Conservation (phyloP, 2,888 invertebrate species). For the Celastrina argiolus region DNA sequence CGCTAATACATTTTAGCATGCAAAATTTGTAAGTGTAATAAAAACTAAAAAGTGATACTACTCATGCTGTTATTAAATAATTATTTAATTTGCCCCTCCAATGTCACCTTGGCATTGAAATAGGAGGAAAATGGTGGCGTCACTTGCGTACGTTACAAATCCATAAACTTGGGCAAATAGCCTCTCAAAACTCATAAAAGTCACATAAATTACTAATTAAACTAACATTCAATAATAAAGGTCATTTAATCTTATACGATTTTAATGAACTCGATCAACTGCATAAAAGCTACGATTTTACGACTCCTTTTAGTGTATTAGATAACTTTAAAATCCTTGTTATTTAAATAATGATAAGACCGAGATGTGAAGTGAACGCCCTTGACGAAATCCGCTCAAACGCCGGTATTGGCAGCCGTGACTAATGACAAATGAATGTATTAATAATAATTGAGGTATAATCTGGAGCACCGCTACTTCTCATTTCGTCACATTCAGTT, state of each 20-base stretch:
- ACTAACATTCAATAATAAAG: background rate
- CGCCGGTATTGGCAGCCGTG: conserved; percentile 51
- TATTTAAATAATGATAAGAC: conserved; percentile 16
- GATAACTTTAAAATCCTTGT: conserved; percentile 7
- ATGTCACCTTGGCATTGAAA: conserved; percentile 4
- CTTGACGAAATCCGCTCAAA: conserved; percentile 53
- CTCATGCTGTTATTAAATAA: background rate
- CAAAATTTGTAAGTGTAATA: too few relatives aligned
- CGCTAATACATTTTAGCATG: too few relatives aligned
- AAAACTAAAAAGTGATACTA: background rate
- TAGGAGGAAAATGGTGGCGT: background rate
- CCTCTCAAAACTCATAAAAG: background rate
- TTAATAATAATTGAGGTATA: conserved; percentile 47
- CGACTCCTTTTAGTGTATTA: conserved; percentile 1
- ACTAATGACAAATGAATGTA: conserved; percentile 57
- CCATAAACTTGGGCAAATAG: background rate
- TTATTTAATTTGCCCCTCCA: background rate
- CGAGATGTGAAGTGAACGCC: conserved; percentile 34
- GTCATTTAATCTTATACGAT: background rate
- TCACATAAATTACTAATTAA: conserved; percentile 16
- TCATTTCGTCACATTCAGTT: conserved; percentile 10
- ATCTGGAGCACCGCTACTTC: conserved; percentile 28
- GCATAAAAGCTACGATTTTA: background rate
- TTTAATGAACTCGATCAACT: conserved; percentile 12
- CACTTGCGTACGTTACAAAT: background rate